Percentiles rank a stretch among this genome's conserved stretches.
phyloP scores from a whole-genome alignment of 2,113 vertebrate genomes.

The Strix uralensis region DNA sequence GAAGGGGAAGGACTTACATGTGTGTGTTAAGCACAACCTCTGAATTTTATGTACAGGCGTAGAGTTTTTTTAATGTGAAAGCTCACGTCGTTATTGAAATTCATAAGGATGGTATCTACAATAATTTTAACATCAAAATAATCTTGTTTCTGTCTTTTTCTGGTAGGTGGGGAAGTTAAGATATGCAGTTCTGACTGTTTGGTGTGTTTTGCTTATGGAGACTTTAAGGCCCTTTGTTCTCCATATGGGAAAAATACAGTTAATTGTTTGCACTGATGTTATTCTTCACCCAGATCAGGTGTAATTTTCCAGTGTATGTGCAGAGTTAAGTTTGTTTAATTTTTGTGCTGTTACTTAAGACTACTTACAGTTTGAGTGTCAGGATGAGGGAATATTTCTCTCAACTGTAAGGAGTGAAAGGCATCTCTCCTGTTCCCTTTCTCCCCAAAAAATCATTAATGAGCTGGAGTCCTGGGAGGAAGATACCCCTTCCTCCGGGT shows the following conservation, averaged over 20 bases:
- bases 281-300: not conserved
- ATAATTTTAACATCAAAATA: not conserved
- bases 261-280: not conserved
- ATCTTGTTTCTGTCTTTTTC: not conserved
- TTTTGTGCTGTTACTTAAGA: not conserved
- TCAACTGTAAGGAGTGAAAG: not conserved
- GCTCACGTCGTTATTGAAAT: not conserved
- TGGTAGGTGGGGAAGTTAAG: not conserved
- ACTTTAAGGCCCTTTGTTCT: not conserved
- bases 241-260: accelerated
- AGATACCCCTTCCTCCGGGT: not conserved
- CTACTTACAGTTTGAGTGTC: not conserved
- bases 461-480: not conserved
- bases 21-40: not conserved
- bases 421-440: not conserved
- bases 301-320: not conserved
- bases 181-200: not conserved
- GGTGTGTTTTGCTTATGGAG: not conserved
- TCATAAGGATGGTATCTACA: not conserved
- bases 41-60: not conserved
- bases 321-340: not conserved
- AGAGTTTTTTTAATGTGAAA: not conserved
- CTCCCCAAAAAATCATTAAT: not conserved
- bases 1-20: not conserved
- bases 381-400: not conserved